Percentiles rank a stretch among this genome's conserved stretches.
phyloP scores from a whole-genome alignment of 2,113 vertebrate species.

The Reinhardtius hippoglossoides region DNA sequence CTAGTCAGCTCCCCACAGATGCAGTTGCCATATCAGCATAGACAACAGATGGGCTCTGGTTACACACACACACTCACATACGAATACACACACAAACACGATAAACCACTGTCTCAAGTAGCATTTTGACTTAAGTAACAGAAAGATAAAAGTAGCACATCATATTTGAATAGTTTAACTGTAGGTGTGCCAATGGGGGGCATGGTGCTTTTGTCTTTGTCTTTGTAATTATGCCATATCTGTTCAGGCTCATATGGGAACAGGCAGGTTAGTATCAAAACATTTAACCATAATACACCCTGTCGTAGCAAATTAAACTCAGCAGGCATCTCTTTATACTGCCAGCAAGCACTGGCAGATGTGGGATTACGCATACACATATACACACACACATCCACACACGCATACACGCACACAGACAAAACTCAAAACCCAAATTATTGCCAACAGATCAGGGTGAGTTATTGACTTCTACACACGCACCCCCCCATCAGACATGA shows the following conservation, averaged over 20 bases:
- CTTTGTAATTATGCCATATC: slow-evolving; percentile 6
- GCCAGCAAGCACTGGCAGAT: slow-evolving; percentile 52
- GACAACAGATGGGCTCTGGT: slow-evolving; percentile 74
- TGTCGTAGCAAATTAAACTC: slow-evolving; percentile 53
- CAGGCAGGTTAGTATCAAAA: slow-evolving; percentile 39
- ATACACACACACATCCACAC: slow-evolving; percentile 6
- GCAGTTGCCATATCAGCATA: slow-evolving; percentile 75
- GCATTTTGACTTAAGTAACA: slow-evolving; percentile 38
- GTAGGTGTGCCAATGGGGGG: background rate
- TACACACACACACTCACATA: slow-evolving; percentile 41
- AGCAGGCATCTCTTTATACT: slow-evolving; percentile 37
- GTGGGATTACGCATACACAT: background rate
- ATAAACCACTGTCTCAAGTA: slow-evolving; percentile 19
- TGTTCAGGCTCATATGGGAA: slow-evolving; percentile 11
- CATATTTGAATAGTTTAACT: slow-evolving; percentile 12
- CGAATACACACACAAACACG: slow-evolving; percentile 18
- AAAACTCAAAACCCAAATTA: slow-evolving; percentile 39
- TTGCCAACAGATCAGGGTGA: slow-evolving; percentile 55
- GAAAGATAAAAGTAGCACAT: slow-evolving; percentile 25
- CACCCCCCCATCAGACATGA: slow-evolving; percentile 40
- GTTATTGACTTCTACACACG: slow-evolving; percentile 57
- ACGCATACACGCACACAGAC: slow-evolving; percentile 1
- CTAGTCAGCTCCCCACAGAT: slow-evolving; percentile 69
- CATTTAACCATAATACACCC: slow-evolving; percentile 39
- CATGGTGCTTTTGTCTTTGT: slow-evolving; percentile 6